Evolutionary conservation across 2,888 invertebrate genomes (phyloP).

Genomic region (Amphiduros pacificus): DNA sequence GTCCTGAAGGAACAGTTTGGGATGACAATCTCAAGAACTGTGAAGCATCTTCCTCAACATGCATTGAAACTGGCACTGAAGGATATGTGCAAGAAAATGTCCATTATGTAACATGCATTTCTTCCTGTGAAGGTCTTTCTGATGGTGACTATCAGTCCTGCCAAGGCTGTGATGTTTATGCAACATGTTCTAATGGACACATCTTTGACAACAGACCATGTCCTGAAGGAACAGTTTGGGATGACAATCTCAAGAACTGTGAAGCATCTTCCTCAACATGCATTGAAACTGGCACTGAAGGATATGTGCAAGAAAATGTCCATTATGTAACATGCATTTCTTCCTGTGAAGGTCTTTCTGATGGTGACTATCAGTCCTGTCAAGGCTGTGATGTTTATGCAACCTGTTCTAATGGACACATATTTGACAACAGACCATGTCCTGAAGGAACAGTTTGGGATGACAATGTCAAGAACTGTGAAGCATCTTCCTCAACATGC

Average conservation of each 20-base stretch:
- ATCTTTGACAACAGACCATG: conserved; percentile 2
- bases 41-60: conserved; percentile 33
- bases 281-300: background rate
- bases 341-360: conserved; percentile 24
- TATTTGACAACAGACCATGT: conserved; percentile 18
- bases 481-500: background rate
- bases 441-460: background rate
- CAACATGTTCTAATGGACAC: conserved; percentile 34
- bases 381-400: conserved; percentile 35
- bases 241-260: conserved; percentile 8
- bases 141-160: conserved; percentile 35
- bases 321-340: conserved; percentile 17
- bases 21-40: conserved; percentile 36
- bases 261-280: background rate
- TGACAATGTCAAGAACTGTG: background rate
- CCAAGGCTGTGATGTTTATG: conserved; percentile 33
- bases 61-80: no score
- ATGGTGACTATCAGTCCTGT: conserved; percentile 37
- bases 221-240: conserved; percentile 5
- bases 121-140: background rate
- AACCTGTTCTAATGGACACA: conserved; percentile 35
- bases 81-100: no score
- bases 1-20: conserved; percentile 33
- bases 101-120: background rate
- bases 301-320: background rate